Percentiles rank a stretch among this genome's conserved stretches.
These are phyloP conservation scores for Aptenodytes patagonicus DNA, from an alignment of 2,113 vertebrate genomes.

Conservation along the genomic window DNA sequence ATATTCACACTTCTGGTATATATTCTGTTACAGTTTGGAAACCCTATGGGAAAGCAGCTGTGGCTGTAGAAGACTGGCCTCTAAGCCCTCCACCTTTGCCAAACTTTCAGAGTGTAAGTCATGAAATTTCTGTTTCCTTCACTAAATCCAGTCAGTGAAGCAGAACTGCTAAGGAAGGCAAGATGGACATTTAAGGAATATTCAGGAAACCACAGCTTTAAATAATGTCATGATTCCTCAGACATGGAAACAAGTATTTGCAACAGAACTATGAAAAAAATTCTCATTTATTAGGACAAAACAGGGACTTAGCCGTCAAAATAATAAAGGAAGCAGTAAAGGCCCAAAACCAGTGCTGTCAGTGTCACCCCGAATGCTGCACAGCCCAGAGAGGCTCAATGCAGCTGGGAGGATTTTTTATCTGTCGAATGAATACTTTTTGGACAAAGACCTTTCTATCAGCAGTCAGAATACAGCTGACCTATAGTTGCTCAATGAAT, in stretches of 20 bases:
- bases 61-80: not conserved
- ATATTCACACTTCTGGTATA: not conserved
- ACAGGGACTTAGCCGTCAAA: not conserved
- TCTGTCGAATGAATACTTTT: not conserved
- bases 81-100: not conserved
- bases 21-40: not conserved
- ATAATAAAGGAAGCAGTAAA: not conserved
- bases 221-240: not conserved
- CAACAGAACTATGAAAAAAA: not conserved
- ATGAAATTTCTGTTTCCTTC: not conserved
- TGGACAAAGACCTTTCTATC: not conserved
- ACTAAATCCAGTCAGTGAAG: not conserved
- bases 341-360: not conserved
- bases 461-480: not conserved
- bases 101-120: not conserved
- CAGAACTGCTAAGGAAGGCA: not conserved
- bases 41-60: not conserved
- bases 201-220: not conserved
- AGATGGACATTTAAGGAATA: not conserved
- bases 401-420: not conserved
- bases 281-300: not conserved
- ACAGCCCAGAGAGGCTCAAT: not conserved
- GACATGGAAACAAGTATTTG: not conserved
- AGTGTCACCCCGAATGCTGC: not conserved
- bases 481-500: not conserved